These are phyloP conservation scores for Megamerina dolium DNA, from an alignment of 2,888 invertebrate species.

Conservation along the genomic window DNA sequence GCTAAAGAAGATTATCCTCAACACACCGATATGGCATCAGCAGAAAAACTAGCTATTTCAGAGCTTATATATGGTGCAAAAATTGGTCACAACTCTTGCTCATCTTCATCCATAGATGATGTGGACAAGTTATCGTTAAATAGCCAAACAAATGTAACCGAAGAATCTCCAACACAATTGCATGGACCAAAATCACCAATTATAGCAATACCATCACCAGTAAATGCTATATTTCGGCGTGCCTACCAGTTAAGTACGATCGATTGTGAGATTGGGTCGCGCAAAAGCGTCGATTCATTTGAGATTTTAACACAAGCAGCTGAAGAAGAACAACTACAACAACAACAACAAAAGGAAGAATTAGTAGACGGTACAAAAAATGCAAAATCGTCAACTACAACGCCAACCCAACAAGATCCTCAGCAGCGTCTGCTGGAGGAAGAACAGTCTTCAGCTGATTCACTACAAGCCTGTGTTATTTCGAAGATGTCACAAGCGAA, in stretches of 20 bases:
- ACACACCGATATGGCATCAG: constrained; percentile 42
- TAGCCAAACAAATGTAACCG: constrained; percentile 35
- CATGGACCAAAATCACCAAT: constrained; percentile 57
- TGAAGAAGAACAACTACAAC: constrained; percentile 19
- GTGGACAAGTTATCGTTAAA: constrained; percentile 41
- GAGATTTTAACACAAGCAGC: constrained; percentile 42
- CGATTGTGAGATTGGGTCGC: constrained; percentile 60
- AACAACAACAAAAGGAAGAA: constrained; percentile 7
- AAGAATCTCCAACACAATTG: constrained; percentile 20
- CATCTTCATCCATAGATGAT: constrained; percentile 38
- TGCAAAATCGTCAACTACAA: too few relatives aligned
- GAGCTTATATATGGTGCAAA: constrained; percentile 50
- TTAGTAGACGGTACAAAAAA: not conserved
- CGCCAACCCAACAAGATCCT: not conserved
- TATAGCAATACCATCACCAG: constrained; percentile 62
- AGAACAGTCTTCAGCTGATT: constrained; percentile 31
- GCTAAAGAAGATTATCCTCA: constrained; percentile 52
- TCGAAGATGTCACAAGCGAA: constrained; percentile 44
- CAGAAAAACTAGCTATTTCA: constrained; percentile 50
- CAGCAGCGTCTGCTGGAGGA: constrained; percentile 10
- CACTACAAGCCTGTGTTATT: constrained; percentile 44
- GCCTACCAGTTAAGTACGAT: constrained; percentile 54
- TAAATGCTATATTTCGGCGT: constrained; percentile 40
- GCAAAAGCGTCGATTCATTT: constrained; percentile 52
- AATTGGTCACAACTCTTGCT: too few relatives aligned